Percentiles rank a stretch among this genome's conserved stretches.
phyloP scores from a whole-genome alignment of 2,888 invertebrate species.

The Scaptomyza cyrtandrae region DNA sequence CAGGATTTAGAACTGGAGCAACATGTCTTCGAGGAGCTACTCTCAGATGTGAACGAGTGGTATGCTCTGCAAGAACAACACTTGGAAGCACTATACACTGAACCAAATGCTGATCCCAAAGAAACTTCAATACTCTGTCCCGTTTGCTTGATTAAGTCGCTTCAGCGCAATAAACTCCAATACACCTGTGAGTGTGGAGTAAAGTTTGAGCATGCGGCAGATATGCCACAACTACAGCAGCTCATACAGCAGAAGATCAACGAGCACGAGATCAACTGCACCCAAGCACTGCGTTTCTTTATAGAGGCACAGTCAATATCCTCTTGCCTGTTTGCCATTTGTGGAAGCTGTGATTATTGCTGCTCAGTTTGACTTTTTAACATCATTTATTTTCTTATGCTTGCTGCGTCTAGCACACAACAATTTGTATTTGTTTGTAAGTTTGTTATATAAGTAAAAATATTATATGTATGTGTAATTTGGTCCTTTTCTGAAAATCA shows the following conservation, averaged over 20 bases:
- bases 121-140: conserved; percentile 85
- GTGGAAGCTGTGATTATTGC: conserved; percentile 81
- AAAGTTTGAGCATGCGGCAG: conserved; percentile 62
- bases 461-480: not conserved
- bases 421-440: conserved; percentile 1
- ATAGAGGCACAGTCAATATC: conserved; percentile 59
- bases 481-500: not conserved
- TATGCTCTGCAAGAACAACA: conserved; percentile 76
- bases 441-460: conserved; percentile 2
- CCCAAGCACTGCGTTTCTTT: conserved; percentile 72
- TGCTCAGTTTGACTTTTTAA: conserved; percentile 58
- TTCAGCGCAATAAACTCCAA: conserved; percentile 39
- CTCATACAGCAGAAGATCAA: conserved; percentile 59
- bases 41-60: conserved; percentile 81
- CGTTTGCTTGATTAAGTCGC: conserved; percentile 84
- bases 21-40: conserved; percentile 79
- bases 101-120: conserved; percentile 82
- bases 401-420: conserved; percentile 42
- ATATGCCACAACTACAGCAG: conserved; percentile 45
- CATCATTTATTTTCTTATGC: not conserved
- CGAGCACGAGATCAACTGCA: conserved; percentile 70
- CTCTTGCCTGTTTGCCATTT: conserved; percentile 69
- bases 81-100: conserved; percentile 79
- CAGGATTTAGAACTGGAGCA: conserved; percentile 78
- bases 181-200: conserved; percentile 84